These are phyloP conservation scores for Watsonalla cultraria DNA, from an alignment of 2,888 invertebrate genomes.

Conservation along the genomic window DNA sequence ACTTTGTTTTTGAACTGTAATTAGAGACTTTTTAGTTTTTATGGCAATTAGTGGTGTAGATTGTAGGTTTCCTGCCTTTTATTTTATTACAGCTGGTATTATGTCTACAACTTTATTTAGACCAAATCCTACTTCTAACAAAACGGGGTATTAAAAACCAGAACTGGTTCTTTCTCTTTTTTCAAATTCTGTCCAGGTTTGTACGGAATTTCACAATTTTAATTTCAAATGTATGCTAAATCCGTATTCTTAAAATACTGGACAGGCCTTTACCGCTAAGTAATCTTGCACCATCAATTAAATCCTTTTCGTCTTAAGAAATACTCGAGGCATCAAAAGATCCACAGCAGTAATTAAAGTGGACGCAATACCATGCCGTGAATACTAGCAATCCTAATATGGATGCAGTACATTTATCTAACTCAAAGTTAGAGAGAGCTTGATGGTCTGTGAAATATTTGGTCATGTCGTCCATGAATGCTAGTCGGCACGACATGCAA, in stretches of 20 bases:
- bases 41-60: neutral
- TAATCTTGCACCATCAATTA: no score
- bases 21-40: neutral
- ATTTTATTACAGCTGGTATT: no score
- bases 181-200: no score
- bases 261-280: no score
- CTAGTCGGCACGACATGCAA: neutral
- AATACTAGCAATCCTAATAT: neutral
- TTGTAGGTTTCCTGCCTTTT: neutral
- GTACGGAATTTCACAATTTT: no score
- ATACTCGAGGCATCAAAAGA: neutral
- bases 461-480: no score
- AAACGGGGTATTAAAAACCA: no score
- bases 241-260: no score
- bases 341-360: neutral
- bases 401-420: neutral
- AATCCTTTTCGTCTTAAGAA: neutral
- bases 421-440: neutral
- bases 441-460: neutral
- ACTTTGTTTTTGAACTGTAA: neutral
- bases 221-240: no score
- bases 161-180: no score
- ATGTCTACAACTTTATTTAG: no score
- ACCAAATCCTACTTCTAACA: no score
- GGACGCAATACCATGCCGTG: neutral